Evolutionary conservation across 53 echinoderm and acorn worm species (phyloP).

Genomic region (Arbacia lixula): DNA sequence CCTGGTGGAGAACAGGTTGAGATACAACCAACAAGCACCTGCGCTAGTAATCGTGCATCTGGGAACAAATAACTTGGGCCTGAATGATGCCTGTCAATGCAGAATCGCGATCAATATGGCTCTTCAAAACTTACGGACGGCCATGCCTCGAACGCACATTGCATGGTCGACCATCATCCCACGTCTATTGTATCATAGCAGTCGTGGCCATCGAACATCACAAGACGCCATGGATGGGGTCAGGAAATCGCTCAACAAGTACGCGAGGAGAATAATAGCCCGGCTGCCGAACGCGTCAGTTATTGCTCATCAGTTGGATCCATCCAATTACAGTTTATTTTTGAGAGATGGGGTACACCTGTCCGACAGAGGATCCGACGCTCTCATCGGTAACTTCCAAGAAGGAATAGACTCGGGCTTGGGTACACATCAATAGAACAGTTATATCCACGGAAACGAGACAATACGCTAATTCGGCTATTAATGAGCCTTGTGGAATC

Average conservation of each 20-base stretch:
- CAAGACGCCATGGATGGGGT: conserved; percentile 7
- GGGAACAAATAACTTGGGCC: conserved; percentile 7
- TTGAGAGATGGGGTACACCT: conserved; percentile 17
- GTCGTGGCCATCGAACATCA: not conserved
- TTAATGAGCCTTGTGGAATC: too few relatives aligned
- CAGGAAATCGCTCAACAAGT: not conserved
- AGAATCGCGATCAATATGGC: not conserved
- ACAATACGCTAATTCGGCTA: too few relatives aligned
- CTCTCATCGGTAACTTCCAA: conserved; percentile 9
- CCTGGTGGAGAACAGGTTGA: too few relatives aligned
- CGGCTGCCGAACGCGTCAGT: not conserved
- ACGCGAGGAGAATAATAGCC: not conserved
- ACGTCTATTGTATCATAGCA: not conserved
- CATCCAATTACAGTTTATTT: not conserved
- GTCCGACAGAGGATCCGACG: conserved; percentile 3
- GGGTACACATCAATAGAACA: too few relatives aligned
- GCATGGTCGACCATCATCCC: conserved; percentile 8
- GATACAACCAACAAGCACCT: not conserved
- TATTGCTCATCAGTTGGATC: not conserved
- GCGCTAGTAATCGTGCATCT: conserved; percentile 1
- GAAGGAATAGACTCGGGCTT: too few relatives aligned
- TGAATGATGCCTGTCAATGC: not conserved
- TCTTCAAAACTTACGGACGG: not conserved
- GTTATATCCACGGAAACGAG: too few relatives aligned
- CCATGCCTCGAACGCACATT: not conserved